Base-by-base conservation (phyloP, 2,797 vertebrate species). In the Sebastes trivittatus region DNA sequence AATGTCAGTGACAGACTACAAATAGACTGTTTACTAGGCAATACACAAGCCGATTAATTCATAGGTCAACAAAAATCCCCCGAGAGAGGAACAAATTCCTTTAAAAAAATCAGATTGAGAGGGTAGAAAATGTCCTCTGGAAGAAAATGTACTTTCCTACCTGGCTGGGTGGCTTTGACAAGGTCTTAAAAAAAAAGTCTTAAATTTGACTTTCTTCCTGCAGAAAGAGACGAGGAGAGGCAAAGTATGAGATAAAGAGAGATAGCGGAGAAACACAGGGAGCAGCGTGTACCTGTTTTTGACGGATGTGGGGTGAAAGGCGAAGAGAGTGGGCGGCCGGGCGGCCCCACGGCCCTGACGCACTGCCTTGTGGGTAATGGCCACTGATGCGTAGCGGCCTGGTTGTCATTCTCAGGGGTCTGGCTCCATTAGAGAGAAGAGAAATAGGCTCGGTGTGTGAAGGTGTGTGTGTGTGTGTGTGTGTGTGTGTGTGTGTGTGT, bases 221-320 rank as follows among this genome's bases (percentile, higher is more conserved):
- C 76, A 83, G 84, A 79, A 30, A 78, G 61, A 69, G 72, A 70
- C 34, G 3, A 69, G 20, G 11, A 46, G 11, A 54, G 59, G 62
- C 32, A 16, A 30, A 42, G 23, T 54, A 63, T 56, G 68, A 78
- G 72, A 67, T 58, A 27, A 14, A 61, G 60, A 62, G 69, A 49
- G 74, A 69, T 9, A 42, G 73, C 0, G 66, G 27, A 81, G 87
- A 29, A 63, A 55, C 83, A 18, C 56, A 59, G 16, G 66, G 34
- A 71, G 73, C 25, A 11, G 83, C 13, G 72, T 71, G 82, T 78
- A 90, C 90, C 91, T 93, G 90, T 61, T 59, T 87, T 59, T 92
- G 90, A 91, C 77, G 36, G 89, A 93, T 94, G 91, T 78, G 70
- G 87, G 89, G 88, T 88, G 93, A 94, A 90, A 91, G 87, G 92